phyloP scores from a whole-genome alignment of 2,797 vertebrate species.

The Margarornis squamiger region DNA sequence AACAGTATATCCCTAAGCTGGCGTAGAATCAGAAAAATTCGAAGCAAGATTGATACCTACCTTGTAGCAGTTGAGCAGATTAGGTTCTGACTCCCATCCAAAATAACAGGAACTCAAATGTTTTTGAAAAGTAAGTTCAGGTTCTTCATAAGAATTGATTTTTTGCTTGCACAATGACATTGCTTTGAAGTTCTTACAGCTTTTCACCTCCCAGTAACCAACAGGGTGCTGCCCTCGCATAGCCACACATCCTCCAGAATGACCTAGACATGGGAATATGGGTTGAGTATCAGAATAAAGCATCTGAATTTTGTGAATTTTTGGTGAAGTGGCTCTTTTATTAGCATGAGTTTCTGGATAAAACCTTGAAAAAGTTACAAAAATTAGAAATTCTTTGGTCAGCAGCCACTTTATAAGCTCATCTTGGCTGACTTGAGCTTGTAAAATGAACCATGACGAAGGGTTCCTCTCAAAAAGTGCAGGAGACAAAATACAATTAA shows the following conservation, averaged over 20 bases:
- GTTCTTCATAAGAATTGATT: slow-evolving; percentile 70
- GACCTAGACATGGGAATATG: slow-evolving; percentile 71
- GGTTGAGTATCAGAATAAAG: not conserved
- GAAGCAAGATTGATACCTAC: slow-evolving; percentile 58
- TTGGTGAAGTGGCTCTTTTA: not conserved
- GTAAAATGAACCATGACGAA: not conserved
- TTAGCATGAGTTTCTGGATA: not conserved
- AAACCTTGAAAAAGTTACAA: not conserved
- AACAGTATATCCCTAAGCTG: not conserved
- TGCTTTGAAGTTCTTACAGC: slow-evolving; percentile 85
- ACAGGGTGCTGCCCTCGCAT: slow-evolving; percentile 80
- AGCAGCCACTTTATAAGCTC: slow-evolving; percentile 13
- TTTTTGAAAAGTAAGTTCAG: slow-evolving; percentile 73
- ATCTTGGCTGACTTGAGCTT: slow-evolving; percentile 2
- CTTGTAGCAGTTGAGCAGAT: slow-evolving; percentile 88
- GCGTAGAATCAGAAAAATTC: not conserved
- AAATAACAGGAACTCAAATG: slow-evolving; percentile 81
- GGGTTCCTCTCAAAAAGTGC: slow-evolving; percentile 14
- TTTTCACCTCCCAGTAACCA: slow-evolving; percentile 93
- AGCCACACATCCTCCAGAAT: slow-evolving; percentile 85
- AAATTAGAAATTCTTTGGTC: slow-evolving; percentile 18
- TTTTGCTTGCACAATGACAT: slow-evolving; percentile 89
- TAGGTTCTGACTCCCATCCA: slow-evolving; percentile 87
- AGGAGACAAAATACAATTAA: slow-evolving; percentile 32
- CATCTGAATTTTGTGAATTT: not conserved